These are phyloP conservation scores for Darevskia mixta DNA, from an alignment of 2,797 vertebrate species.

Conservation along the genomic window DNA sequence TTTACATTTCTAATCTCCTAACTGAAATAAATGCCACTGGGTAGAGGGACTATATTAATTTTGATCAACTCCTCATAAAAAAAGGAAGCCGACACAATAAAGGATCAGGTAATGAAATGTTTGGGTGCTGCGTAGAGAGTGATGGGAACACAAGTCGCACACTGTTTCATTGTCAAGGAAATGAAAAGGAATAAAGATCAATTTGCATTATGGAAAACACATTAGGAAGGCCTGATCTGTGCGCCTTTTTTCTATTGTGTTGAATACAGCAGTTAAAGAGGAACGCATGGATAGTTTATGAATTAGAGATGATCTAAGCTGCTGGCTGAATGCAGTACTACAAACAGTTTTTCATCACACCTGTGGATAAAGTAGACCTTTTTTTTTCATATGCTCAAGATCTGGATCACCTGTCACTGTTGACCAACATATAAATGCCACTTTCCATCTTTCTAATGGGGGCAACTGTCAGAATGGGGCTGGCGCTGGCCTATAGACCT, in stretches of 20 bases:
- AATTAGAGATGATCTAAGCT: not conserved
- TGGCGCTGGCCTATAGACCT: too few species aligned
- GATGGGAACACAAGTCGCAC: constrained; percentile 49
- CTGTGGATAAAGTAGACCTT: too few species aligned
- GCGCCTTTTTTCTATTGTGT: not conserved
- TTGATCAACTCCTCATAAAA: constrained; percentile 74
- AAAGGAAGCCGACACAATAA: constrained; percentile 71
- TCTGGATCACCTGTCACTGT: too few species aligned
- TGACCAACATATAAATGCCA: too few species aligned
- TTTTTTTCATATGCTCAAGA: too few species aligned
- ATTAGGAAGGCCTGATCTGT: constrained; percentile 10
- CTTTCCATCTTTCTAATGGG: too few species aligned
- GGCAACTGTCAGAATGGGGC: too few species aligned
- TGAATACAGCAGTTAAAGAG: not conserved
- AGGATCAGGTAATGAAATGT: constrained; percentile 67
- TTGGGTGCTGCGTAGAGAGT: constrained; percentile 48
- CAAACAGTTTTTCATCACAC: not conserved
- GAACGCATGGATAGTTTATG: not conserved
- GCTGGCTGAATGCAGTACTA: not conserved
- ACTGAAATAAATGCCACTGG: constrained; percentile 83
- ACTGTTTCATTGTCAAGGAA: constrained; percentile 36
- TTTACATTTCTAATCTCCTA: constrained; percentile 85
- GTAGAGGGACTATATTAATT: constrained; percentile 80
- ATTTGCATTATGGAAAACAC: not conserved
- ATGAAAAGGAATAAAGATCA: constrained; percentile 27